Percentiles rank a stretch among this genome's conserved stretches.
phyloP scores from a whole-genome alignment of 2,113 vertebrate genomes.

The Notarius quadriscutis region DNA sequence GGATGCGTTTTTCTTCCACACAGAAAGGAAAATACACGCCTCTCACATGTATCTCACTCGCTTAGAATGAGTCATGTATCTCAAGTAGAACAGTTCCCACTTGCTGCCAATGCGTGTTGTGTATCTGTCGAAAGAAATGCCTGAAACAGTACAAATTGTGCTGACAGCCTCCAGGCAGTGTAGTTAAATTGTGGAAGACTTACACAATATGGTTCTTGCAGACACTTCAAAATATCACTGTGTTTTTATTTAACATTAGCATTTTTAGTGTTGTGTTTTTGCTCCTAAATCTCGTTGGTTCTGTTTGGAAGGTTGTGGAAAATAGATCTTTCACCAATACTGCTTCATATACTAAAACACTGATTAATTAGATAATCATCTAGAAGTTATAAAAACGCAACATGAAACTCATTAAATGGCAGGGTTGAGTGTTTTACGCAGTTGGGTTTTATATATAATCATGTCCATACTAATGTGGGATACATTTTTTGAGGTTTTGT shows the following conservation, averaged over 20 bases:
- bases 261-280: neutral
- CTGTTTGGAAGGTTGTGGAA: neutral
- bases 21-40: neutral
- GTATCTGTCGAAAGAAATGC: neutral
- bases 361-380: neutral
- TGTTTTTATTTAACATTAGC: neutral
- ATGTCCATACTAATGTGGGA: neutral
- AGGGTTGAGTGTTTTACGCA: neutral
- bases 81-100: neutral
- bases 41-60: slow-evolving; percentile 6
- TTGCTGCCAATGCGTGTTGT: neutral
- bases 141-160: neutral
- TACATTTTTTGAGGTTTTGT: neutral
- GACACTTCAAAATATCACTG: neutral
- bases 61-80: neutral
- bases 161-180: neutral
- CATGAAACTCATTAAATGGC: neutral
- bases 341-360: neutral
- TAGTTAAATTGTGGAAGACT: neutral
- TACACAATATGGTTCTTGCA: neutral
- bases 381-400: neutral
- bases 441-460: neutral
- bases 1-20: neutral
- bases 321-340: neutral
- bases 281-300: neutral